Evolutionary conservation across 2,888 invertebrate genomes (phyloP).

Genomic region (Xestobium rufovillosum): DNA sequence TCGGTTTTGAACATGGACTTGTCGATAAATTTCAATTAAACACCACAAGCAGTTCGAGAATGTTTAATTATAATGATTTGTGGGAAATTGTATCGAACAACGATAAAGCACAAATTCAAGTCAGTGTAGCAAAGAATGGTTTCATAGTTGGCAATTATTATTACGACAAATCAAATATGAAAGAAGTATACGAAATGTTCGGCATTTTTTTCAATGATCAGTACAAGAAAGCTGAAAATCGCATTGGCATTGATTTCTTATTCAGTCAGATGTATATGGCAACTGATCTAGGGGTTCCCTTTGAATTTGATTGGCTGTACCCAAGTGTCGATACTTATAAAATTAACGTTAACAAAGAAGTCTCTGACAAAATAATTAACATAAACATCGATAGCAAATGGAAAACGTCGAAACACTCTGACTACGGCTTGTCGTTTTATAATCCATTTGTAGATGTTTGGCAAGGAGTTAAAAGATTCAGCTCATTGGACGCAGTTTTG

Average conservation of each 20-base stretch:
- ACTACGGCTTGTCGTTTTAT: constrained; percentile 38
- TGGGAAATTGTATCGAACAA: constrained; percentile 12
- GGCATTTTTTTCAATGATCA: constrained; percentile 14
- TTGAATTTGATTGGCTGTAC: constrained; percentile 30
- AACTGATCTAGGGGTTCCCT: constrained; percentile 41
- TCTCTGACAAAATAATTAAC: constrained; percentile 26
- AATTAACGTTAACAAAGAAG: constrained; percentile 27
- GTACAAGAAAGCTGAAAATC: neutral
- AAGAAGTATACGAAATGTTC: constrained; percentile 13
- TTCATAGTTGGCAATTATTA: constrained; percentile 22
- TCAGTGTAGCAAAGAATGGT: constrained; percentile 19
- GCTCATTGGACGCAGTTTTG: constrained; percentile 30
- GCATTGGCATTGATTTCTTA: constrained; percentile 23
- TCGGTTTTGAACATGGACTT: constrained; percentile 21
- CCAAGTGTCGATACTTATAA: constrained; percentile 29
- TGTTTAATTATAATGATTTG: constrained; percentile 20
- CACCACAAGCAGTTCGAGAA: constrained; percentile 13
- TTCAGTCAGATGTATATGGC: constrained; percentile 28
- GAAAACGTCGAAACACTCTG: constrained; percentile 34
- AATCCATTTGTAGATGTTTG: constrained; percentile 42
- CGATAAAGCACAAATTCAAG: constrained; percentile 22
- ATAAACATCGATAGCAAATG: constrained; percentile 30
- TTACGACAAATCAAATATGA: constrained; percentile 22
- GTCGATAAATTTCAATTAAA: constrained; percentile 19
- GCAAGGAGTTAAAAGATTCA: constrained; percentile 39